phyloP scores from a whole-genome alignment of 2,797 vertebrate genomes.

The Enteromius unitaeniatus region DNA sequence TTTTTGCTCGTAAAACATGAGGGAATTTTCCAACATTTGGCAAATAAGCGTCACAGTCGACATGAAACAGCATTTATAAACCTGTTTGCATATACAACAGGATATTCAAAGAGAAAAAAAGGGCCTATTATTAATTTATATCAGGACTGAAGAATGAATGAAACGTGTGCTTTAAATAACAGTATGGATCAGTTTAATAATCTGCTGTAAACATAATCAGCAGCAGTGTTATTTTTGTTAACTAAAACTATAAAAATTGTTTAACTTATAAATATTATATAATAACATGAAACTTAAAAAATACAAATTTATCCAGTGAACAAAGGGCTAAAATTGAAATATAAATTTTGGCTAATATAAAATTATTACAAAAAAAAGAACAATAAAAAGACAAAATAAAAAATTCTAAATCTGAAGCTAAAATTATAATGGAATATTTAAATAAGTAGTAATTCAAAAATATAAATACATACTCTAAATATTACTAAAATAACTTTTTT shows the following conservation, averaged over 20 bases:
- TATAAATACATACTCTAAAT: neutral
- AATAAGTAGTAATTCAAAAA: neutral
- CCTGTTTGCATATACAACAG: neutral
- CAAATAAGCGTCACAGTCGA: neutral
- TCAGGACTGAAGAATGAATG: neutral
- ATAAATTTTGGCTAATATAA: neutral
- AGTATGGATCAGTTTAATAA: neutral
- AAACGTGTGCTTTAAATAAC: neutral
- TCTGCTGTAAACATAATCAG: neutral
- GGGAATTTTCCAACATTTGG: neutral
- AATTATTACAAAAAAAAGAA: neutral
- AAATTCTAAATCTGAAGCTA: neutral
- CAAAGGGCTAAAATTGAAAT: neutral
- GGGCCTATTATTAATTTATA: neutral
- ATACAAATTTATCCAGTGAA: neutral
- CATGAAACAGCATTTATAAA: neutral
- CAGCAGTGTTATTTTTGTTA: neutral
- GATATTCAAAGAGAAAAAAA: conserved; percentile 1
- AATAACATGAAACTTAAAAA: neutral
- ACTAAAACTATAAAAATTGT: neutral
- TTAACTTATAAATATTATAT: neutral
- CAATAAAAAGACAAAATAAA: neutral
- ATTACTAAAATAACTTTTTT: neutral
- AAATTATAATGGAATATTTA: neutral
- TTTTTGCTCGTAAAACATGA: conserved; percentile 25